Conservation (phyloP, 1,140 invertebrate species). For the Uloborus diversus region DNA sequence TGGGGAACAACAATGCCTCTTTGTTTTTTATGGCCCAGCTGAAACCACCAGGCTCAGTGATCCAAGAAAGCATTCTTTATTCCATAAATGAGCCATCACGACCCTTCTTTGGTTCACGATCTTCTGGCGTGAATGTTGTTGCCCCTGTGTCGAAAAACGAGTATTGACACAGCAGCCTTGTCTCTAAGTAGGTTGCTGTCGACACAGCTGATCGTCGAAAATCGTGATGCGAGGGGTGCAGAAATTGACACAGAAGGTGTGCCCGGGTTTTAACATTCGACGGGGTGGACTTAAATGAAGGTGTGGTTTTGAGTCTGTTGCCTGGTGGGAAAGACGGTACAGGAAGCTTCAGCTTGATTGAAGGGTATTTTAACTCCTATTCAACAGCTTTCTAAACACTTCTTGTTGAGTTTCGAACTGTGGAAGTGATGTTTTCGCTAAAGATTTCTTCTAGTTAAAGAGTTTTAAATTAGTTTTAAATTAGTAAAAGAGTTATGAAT, state of each 20-base stretch:
- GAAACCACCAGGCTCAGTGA: slow-evolving; percentile 2
- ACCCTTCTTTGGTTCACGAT: background rate
- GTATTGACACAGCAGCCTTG: slow-evolving; percentile 16
- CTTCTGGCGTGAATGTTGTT: background rate
- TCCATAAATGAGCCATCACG: slow-evolving; percentile 24
- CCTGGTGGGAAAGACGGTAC: too few species aligned
- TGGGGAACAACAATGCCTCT: too few species aligned
- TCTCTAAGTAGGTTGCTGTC: background rate
- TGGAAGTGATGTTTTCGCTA: too few species aligned
- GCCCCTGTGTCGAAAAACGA: background rate
- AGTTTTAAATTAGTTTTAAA: too few species aligned
- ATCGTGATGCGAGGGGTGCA: background rate
- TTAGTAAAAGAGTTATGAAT: too few species aligned
- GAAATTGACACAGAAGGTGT: slow-evolving; percentile 45
- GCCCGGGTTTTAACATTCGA: background rate
- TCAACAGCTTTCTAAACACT: too few species aligned
- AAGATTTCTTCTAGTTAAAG: too few species aligned
- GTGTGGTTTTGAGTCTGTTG: too few species aligned
- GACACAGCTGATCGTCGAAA: background rate
- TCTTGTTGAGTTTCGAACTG: too few species aligned
- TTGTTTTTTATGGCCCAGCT: background rate
- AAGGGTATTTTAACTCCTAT: too few species aligned
- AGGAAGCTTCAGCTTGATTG: too few species aligned
- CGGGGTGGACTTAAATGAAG: too few species aligned
- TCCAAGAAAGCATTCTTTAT: background rate